Percentiles rank a stretch among this genome's conserved stretches.
Conservation (phyloP, 2,113 vertebrate genomes). For the Strix uralensis region DNA sequence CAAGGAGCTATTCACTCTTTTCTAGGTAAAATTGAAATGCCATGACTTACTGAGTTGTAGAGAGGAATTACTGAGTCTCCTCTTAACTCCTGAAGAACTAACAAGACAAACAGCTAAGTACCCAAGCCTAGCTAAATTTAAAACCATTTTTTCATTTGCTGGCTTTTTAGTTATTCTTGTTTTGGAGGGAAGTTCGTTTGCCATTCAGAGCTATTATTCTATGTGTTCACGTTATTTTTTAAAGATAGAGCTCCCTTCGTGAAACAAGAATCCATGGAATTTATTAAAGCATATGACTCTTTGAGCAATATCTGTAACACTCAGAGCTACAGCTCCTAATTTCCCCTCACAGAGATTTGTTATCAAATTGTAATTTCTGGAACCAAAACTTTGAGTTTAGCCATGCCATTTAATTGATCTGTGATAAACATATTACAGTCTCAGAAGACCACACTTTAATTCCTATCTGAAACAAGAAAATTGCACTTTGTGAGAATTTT, state of each 20-base stretch:
- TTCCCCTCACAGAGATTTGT: not conserved
- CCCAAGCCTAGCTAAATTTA: not conserved
- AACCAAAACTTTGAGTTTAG: not conserved
- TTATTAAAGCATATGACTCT: not conserved
- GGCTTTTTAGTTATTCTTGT: not conserved
- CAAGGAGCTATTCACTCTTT: conserved; percentile 28
- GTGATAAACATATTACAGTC: not conserved
- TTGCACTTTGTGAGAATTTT: not conserved
- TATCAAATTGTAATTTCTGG: not conserved
- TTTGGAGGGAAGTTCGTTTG: not conserved
- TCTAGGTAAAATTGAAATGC: conserved; percentile 29
- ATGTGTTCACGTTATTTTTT: not conserved
- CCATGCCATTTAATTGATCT: not conserved
- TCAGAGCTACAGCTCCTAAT: not conserved
- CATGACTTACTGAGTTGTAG: conserved; percentile 34
- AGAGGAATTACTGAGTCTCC: conserved; percentile 22
- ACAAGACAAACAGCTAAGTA: not conserved
- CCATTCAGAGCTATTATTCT: not conserved
- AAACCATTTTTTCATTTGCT: not conserved
- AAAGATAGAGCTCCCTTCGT: not conserved
- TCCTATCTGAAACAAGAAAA: not conserved
- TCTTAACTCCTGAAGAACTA: not conserved
- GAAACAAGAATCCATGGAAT: not conserved
- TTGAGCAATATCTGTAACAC: not conserved
- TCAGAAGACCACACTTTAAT: not conserved